Evolutionary conservation across 2,113 vertebrate genomes (phyloP).

Genomic region (Bagarius yarrelli): DNA sequence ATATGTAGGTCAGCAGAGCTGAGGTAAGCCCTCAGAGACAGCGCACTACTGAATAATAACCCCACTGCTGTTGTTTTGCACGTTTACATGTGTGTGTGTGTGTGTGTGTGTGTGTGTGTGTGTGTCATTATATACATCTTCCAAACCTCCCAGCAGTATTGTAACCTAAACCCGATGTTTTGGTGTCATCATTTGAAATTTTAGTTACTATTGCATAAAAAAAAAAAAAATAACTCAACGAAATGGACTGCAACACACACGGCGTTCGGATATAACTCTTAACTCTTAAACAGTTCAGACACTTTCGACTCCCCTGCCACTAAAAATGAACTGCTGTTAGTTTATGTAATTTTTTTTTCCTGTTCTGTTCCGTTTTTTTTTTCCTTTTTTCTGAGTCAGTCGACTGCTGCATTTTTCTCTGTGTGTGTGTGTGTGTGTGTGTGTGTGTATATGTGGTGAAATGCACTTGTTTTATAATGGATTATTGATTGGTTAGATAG

Average conservation of each 20-base stretch:
- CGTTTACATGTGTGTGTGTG: constrained; percentile 37
- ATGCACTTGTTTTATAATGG: constrained; percentile 89
- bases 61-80: constrained; percentile 46
- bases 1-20: constrained; percentile 57
- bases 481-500: constrained; percentile 85
- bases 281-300: background rate
- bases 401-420: constrained; percentile 23
- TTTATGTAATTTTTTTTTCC: constrained; percentile 10
- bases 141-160: constrained; percentile 31
- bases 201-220: background rate
- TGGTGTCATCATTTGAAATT: constrained; percentile 16
- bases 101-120: constrained; percentile 53
- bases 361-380: background rate
- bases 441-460: constrained; percentile 60
- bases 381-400: constrained; percentile 27
- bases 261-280: constrained; percentile 1
- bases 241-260: background rate
- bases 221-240: background rate
- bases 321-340: constrained; percentile 33
- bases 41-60: constrained; percentile 52
- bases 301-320: background rate
- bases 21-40: constrained; percentile 56
- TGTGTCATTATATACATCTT: constrained; percentile 53
- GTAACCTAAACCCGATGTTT: constrained; percentile 19
- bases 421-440: constrained; percentile 34